phyloP scores from a whole-genome alignment of 2,888 invertebrate species.

The Cheiracanthium punctorium region DNA sequence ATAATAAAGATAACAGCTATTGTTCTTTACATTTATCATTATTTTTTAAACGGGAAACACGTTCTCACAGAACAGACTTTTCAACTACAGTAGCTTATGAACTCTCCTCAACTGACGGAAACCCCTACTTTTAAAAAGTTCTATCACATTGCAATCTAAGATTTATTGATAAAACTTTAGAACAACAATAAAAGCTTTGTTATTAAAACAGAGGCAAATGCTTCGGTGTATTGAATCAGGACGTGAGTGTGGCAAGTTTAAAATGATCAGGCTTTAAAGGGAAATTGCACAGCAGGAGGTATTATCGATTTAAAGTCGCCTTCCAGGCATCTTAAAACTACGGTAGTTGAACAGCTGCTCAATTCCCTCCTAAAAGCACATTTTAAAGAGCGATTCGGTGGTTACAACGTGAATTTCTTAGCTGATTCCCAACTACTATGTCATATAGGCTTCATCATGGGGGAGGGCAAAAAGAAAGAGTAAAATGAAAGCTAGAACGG shows the following conservation, averaged over 20 bases:
- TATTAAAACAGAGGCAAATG: not conserved
- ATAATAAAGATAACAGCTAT: no score
- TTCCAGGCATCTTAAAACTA: not conserved
- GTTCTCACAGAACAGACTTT: no score
- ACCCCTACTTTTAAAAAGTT: not conserved
- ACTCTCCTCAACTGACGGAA: no score
- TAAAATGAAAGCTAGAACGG: not conserved
- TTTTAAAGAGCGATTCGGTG: not conserved
- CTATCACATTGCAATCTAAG: not conserved
- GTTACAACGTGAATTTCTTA: not conserved
- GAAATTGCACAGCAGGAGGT: not conserved
- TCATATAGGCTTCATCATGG: not conserved
- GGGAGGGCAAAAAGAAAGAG: not conserved
- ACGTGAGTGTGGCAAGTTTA: not conserved
- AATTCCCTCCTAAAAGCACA: not conserved
- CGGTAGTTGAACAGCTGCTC: not conserved
- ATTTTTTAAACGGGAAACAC: no score
- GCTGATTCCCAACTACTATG: conserved; percentile 12
- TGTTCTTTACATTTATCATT: no score
- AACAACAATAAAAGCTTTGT: not conserved
- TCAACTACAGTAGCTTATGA: no score
- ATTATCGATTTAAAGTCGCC: conserved; percentile 2
- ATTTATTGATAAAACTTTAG: not conserved
- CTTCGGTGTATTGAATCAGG: no score
- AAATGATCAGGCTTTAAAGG: not conserved